These are phyloP conservation scores for Sebastes trivittatus DNA, from an alignment of 2,797 vertebrate species.

Conservation along the genomic window DNA sequence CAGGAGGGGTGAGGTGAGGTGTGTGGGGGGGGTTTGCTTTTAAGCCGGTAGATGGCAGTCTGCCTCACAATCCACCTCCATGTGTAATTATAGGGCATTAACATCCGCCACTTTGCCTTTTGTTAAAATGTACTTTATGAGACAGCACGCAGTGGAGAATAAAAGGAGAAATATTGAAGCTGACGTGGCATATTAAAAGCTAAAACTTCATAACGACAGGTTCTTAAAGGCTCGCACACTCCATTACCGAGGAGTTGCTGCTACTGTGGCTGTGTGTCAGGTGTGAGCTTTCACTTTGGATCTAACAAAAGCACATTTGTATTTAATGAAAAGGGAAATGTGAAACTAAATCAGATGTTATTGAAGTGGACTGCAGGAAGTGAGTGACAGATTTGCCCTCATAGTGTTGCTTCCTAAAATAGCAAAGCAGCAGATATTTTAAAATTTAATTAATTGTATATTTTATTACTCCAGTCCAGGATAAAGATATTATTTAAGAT, in stretches of 20 bases:
- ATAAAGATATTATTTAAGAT: constrained; percentile 2
- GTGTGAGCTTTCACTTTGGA: constrained; percentile 17
- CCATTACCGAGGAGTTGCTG: not conserved
- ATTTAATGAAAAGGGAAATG: not conserved
- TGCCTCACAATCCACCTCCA: constrained; percentile 53
- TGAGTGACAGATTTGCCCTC: not conserved
- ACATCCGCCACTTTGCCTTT: constrained; percentile 27
- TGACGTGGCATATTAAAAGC: not conserved
- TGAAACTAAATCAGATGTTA: not conserved
- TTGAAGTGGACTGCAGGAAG: not conserved
- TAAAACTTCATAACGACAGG: not conserved
- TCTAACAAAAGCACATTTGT: not conserved
- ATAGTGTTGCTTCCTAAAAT: not conserved
- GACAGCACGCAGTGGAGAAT: constrained; percentile 1
- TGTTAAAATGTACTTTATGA: constrained; percentile 23
- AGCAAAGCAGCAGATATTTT: not conserved
- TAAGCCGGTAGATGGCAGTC: constrained; percentile 79
- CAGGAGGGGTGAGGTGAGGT: not conserved
- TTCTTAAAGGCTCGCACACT: not conserved
- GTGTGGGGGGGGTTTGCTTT: not conserved
- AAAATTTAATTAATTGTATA: not conserved
- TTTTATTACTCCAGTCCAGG: not conserved
- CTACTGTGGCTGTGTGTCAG: not conserved
- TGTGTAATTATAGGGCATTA: constrained; percentile 53
- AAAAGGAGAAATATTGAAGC: constrained; percentile 1